Evolutionary conservation across 2,888 invertebrate genomes (phyloP).

Genomic region (Monopis laevigella): DNA sequence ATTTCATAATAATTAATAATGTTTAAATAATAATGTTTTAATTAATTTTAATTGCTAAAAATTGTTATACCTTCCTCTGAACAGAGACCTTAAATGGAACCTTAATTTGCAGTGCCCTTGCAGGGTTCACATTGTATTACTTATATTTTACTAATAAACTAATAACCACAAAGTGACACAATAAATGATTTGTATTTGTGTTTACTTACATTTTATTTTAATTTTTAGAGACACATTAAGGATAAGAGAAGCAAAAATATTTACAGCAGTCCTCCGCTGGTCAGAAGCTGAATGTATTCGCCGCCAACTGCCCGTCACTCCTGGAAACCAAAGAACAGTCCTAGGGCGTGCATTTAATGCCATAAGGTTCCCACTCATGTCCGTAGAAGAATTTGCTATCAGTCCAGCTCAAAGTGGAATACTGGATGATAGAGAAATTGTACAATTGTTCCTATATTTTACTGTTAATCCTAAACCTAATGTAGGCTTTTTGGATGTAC

Average conservation of each 20-base stretch:
- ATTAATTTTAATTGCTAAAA: too few species aligned
- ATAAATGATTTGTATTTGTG: not conserved
- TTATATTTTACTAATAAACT: too few species aligned
- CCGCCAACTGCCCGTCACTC: slow-evolving; percentile 70
- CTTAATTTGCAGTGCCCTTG: too few species aligned
- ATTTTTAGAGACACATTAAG: slow-evolving; percentile 75
- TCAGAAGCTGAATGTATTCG: slow-evolving; percentile 78
- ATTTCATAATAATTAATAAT: too few species aligned
- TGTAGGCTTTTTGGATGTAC: slow-evolving; percentile 75
- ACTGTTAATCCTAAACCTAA: slow-evolving; percentile 81
- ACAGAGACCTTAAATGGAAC: too few species aligned
- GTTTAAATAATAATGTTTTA: too few species aligned
- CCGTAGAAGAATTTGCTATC: slow-evolving; percentile 84
- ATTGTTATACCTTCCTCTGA: too few species aligned
- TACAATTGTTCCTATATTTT: slow-evolving; percentile 76
- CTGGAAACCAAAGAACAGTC: slow-evolving; percentile 74
- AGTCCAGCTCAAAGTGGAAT: slow-evolving; percentile 80
- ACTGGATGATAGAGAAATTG: slow-evolving; percentile 79
- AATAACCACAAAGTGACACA: too few species aligned
- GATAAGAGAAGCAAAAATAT: slow-evolving; percentile 81
- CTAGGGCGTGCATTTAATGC: slow-evolving; percentile 76
- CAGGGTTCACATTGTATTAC: too few species aligned
- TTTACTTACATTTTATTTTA: not conserved
- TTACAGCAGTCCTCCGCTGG: slow-evolving; percentile 78
- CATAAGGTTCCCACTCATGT: slow-evolving; percentile 85